Base-by-base conservation (phyloP, 2,888 invertebrate genomes). In the Pristionchus arcanus region DNA sequence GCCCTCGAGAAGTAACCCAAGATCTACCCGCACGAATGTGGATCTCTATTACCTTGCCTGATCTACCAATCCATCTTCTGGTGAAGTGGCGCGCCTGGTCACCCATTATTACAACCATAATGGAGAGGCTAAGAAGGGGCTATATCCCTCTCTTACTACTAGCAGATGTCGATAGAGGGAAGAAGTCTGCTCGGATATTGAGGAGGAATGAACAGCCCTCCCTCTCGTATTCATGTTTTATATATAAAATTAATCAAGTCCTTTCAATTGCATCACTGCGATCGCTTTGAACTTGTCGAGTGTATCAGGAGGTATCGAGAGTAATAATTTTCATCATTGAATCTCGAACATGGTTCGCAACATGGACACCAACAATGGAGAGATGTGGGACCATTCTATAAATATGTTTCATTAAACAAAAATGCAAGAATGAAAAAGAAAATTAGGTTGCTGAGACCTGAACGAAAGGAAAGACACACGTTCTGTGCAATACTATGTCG, bases 401-500 rank as follows among this genome's bases (percentile, higher is more conserved):
- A 74, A 74, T 74, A 74, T 74, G 74, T 74, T 74, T 74, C 74
- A 42, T 25, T 21, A 74, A 74, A 74, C 74, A 16, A 74, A 74
- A 74, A 74, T 74, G 74, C 74, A 11, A 71, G 37, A 63, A 25
- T 34, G 2, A 71, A 71, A 16, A 34, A 34, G 21, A 34, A 21
- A 16, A 74, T 42, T 74, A 37, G 34, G 74, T 34, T 19, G 74
- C 37, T 74, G 74, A 74, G 74, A 74, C 74, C 74, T 74, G 74
- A 74, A 74, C 37, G 16, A 63, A 28, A 37, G 74, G 74, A 74
- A 74, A 74, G 74, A 74, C 74, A 74, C 74, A 74, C 74, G 74
- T 74, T 74, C 34, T 74, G 74, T 25, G 37, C 74, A 74, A 74
- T 74, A 74, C 74, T 74, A 74, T 68, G 31, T 68, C 68, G 68